Evolutionary conservation across 2,888 invertebrate species (phyloP).

Genomic region (Byasa hedistus): DNA sequence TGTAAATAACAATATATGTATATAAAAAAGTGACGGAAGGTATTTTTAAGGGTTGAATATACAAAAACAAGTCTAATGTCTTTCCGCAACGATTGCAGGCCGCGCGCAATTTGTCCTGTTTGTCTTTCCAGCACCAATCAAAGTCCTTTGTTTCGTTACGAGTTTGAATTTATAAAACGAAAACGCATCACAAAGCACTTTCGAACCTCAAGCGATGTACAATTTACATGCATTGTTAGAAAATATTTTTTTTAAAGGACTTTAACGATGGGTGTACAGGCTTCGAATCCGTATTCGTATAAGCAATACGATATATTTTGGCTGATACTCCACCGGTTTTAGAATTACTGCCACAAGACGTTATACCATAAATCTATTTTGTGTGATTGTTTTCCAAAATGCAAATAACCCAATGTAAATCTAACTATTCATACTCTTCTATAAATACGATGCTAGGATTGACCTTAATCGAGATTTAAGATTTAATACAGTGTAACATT

Average conservation of each 20-base stretch:
- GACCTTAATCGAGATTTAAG: too few species aligned
- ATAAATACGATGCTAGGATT: too few species aligned
- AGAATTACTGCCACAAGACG: too few species aligned
- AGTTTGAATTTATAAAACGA: constrained; percentile 20
- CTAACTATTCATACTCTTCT: too few species aligned
- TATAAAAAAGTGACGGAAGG: not conserved
- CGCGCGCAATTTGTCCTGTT: constrained; percentile 22
- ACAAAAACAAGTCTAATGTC: constrained; percentile 2
- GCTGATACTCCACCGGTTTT: not conserved
- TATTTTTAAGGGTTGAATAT: not conserved
- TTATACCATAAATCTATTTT: too few species aligned
- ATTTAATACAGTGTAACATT: too few species aligned
- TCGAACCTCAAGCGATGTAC: constrained; percentile 16
- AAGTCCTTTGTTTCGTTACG: constrained; percentile 25
- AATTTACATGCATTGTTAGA: constrained; percentile 18
- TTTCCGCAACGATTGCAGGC: constrained; percentile 7
- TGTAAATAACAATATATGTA: too few species aligned
- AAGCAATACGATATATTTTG: not conserved
- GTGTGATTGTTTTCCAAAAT: too few species aligned
- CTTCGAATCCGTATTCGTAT: not conserved
- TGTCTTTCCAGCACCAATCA: constrained; percentile 25
- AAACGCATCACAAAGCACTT: constrained; percentile 22
- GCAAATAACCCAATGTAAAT: too few species aligned
- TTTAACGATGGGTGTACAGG: not conserved
- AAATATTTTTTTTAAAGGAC: not conserved